These are phyloP conservation scores for Carollia perspicillata DNA, from an alignment of 2,113 vertebrate genomes.

Conservation along the genomic window DNA sequence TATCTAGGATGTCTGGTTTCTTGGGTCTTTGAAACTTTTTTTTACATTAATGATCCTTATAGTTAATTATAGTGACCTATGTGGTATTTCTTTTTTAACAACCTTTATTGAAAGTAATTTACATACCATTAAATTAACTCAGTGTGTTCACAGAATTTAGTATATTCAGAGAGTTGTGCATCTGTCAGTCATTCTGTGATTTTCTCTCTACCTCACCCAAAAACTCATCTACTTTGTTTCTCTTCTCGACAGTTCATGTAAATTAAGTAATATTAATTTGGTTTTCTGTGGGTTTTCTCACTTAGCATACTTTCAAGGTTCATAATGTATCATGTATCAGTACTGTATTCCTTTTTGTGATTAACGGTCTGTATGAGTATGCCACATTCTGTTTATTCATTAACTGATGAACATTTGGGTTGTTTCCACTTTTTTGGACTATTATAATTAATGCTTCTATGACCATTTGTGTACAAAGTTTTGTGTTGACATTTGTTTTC, in stretches of 20 bases:
- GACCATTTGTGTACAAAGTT: no score
- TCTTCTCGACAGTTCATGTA: background rate
- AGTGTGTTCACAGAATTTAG: slow-evolving; percentile 1
- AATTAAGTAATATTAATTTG: background rate
- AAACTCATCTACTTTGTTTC: background rate
- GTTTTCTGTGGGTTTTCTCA: background rate
- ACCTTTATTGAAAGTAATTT: background rate
- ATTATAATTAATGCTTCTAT: no score
- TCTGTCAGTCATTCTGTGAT: background rate
- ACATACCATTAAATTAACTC: background rate
- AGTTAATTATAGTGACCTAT: background rate
- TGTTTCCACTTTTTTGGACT: background rate
- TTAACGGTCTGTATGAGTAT: no score
- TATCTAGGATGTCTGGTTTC: background rate
- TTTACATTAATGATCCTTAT: background rate
- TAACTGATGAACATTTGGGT: background rate
- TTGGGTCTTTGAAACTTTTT: background rate
- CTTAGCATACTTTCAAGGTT: background rate
- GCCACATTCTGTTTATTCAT: background rate
- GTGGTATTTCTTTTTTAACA: background rate
- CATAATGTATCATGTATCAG: background rate
- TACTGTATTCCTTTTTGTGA: background rate
- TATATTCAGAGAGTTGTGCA: background rate
- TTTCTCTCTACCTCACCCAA: background rate
- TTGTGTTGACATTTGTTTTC: no score